Evolutionary conservation across 2,113 vertebrate genomes (phyloP).

Genomic region (Pelodiscus sinensis): DNA sequence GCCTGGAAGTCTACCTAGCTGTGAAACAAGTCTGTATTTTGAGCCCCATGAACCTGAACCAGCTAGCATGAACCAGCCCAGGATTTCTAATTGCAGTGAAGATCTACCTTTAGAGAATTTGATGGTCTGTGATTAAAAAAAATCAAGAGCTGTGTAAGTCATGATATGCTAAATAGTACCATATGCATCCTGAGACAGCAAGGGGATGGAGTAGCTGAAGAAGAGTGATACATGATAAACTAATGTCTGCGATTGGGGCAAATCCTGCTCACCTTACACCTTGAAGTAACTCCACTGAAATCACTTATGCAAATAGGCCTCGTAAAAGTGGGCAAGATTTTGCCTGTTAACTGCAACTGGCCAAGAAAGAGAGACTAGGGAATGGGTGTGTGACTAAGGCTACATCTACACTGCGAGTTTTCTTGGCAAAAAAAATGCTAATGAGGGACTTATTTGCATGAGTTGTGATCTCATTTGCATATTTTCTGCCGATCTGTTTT

Average conservation of each 20-base stretch:
- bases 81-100: neutral
- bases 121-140: neutral
- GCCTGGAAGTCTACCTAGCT: neutral
- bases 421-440: too few relatives aligned
- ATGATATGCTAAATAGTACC: neutral
- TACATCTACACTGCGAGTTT: too few relatives aligned
- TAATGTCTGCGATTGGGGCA: neutral
- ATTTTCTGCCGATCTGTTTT: too few relatives aligned
- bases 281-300: neutral
- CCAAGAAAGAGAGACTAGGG: neutral
- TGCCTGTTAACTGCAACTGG: neutral
- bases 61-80: neutral
- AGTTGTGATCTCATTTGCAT: too few relatives aligned
- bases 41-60: rapidly evolving
- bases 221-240: neutral
- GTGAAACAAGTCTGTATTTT: neutral
- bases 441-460: too few relatives aligned
- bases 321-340: neutral
- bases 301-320: too few relatives aligned
- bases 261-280: neutral
- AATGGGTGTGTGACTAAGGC: neutral
- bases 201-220: rapidly evolving
- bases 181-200: neutral
- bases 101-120: neutral
- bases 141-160: neutral